Percentiles rank a stretch among this genome's conserved stretches.
Evolutionary conservation across 2,113 vertebrate species (phyloP).

Genomic region (Percina caprodes): DNA sequence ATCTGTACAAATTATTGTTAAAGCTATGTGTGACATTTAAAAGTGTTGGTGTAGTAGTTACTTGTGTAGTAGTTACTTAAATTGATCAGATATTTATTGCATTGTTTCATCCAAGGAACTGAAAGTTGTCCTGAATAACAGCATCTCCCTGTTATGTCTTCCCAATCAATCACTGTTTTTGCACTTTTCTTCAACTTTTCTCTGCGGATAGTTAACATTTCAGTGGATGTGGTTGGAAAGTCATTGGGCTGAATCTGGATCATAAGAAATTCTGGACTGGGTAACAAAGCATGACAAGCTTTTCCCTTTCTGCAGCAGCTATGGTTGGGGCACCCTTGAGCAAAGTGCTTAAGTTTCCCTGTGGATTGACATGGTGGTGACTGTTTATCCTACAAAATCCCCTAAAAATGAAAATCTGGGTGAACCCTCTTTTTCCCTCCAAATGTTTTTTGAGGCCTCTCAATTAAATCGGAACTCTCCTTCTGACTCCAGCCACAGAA

Average conservation of each 20-base stretch:
- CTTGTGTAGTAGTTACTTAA: neutral
- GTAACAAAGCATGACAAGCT: conserved; percentile 6
- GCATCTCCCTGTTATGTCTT: neutral
- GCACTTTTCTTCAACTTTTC: neutral
- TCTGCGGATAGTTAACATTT: neutral
- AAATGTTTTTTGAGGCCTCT: neutral
- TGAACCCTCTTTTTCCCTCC: neutral
- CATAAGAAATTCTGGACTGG: neutral
- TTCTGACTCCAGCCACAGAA: neutral
- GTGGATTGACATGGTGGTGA: conserved; percentile 15
- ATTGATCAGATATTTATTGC: neutral
- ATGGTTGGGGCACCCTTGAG: conserved; percentile 1
- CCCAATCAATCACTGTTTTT: neutral
- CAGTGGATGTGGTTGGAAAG: conserved; percentile 4
- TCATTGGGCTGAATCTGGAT: conserved; percentile 3
- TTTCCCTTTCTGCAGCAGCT: neutral
- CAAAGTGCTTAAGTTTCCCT: conserved; percentile 14
- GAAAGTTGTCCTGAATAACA: neutral
- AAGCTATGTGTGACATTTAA: neutral
- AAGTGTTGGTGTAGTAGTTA: neutral
- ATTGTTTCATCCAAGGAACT: neutral
- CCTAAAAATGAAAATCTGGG: conserved; percentile 15
- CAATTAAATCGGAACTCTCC: neutral
- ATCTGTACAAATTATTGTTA: neutral
- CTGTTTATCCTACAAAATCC: conserved; percentile 24